Evolutionary conservation across 2,888 invertebrate species (phyloP).

Genomic region (Diabrotica balteata): DNA sequence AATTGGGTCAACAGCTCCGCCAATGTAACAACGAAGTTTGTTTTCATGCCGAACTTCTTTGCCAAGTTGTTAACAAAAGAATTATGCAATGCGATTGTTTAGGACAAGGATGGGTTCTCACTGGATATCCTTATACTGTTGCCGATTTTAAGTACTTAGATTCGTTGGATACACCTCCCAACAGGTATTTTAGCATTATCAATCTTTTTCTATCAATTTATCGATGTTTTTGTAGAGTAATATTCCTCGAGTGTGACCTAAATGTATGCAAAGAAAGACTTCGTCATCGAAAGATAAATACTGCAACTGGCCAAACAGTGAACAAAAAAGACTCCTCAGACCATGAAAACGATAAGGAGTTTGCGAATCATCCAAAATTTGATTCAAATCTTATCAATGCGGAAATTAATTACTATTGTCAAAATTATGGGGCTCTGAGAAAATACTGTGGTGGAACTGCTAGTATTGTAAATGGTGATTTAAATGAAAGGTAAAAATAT

Average conservation of each 20-base stretch:
- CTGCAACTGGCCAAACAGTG: slow-evolving; percentile 51
- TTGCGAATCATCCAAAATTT: slow-evolving; percentile 55
- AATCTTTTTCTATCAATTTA: background rate
- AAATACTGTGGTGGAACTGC: slow-evolving; percentile 57
- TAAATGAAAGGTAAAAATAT: slow-evolving; percentile 47
- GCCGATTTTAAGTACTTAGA: slow-evolving; percentile 69
- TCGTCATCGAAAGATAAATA: slow-evolving; percentile 48
- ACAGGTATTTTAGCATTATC: slow-evolving; percentile 49
- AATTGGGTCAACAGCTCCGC: slow-evolving; percentile 53
- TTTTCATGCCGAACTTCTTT: slow-evolving; percentile 55
- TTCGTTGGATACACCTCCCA: slow-evolving; percentile 67
- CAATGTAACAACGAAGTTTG: slow-evolving; percentile 53
- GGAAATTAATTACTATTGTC: slow-evolving; percentile 56
- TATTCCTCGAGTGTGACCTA: slow-evolving; percentile 57
- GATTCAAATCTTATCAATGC: slow-evolving; percentile 50
- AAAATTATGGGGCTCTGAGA: slow-evolving; percentile 55
- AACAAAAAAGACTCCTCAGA: slow-evolving; percentile 41
- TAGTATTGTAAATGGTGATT: slow-evolving; percentile 54
- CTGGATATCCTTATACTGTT: slow-evolving; percentile 66
- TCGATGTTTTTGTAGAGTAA: slow-evolving; percentile 41
- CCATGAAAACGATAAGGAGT: slow-evolving; percentile 40
- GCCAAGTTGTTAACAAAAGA: slow-evolving; percentile 58
- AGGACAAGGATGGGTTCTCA: slow-evolving; percentile 69
- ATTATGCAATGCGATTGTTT: slow-evolving; percentile 65
- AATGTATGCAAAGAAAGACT: slow-evolving; percentile 55